Conservation (phyloP, 1,140 invertebrate genomes). For the Planococcus citri region DNA sequence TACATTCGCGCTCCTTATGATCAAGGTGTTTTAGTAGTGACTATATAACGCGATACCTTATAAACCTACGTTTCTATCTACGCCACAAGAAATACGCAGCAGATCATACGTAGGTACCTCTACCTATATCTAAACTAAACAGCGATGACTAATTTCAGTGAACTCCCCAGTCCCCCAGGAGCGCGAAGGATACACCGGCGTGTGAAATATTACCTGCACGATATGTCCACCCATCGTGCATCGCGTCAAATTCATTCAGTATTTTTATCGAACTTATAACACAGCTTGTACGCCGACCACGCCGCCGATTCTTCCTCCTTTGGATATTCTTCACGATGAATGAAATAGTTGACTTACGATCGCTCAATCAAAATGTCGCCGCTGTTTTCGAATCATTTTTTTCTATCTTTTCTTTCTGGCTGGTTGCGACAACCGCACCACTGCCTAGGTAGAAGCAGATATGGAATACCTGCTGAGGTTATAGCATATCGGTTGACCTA, state of each 20-base stretch:
- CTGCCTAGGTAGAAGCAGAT: too few species aligned
- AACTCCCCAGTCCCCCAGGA: not conserved
- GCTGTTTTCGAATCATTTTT: not conserved
- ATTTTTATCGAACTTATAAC: not conserved
- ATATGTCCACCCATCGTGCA: not conserved
- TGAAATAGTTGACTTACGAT: not conserved
- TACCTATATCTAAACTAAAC: too few species aligned
- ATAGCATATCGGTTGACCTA: not conserved
- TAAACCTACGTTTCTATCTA: too few species aligned
- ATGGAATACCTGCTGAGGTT: not conserved
- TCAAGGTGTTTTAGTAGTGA: too few species aligned
- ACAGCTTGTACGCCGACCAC: too few species aligned
- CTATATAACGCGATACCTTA: too few species aligned
- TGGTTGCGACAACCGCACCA: too few species aligned
- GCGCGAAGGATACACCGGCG: not conserved
- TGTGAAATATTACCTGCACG: conserved; percentile 3
- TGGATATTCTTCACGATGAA: not conserved
- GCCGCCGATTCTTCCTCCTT: too few species aligned
- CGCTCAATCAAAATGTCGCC: conserved; percentile 1
- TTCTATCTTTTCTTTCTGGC: not conserved
- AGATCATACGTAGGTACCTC: too few species aligned
- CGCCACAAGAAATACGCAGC: too few species aligned
- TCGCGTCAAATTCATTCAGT: not conserved
- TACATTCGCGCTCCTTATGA: too few species aligned
- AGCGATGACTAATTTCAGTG: not conserved